Evolutionary conservation across 2,888 invertebrate genomes (phyloP), one percentile per base, ranked within the genome.

Genomic region (Eudasyphora cyanicolor): DNA sequence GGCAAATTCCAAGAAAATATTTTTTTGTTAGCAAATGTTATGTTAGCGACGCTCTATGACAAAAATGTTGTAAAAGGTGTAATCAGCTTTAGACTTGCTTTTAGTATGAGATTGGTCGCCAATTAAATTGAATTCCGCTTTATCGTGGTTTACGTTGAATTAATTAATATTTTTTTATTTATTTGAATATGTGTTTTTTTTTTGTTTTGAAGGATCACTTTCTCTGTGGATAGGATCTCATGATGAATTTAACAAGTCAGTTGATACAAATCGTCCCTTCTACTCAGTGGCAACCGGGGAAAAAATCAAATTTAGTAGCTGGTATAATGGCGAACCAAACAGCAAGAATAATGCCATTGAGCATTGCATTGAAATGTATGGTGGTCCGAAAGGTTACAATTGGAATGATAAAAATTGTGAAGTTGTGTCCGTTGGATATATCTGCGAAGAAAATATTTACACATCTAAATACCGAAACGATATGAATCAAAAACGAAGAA

Each of bases 371-470:
- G 5, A 51, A 7, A 29, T 49, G 4, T 1, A 1, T 38, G 14
- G 35, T 7, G 5, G 24, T 2, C 10, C 10, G 8, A 4, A 8
- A 1, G 3, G 32, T 14, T 42, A 2, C 42, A 32, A 19, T 1
- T 71, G 70, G 70, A 54, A 71, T 54, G 70, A 71, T 71, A 19
- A 19, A 2, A 1, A 8, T 4, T 71, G 70, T 51, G 35, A 51
- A 12, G 8, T n/a, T 0, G 0, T 0, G 2, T 8, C 1, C 6
- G 12, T 27, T 14, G 70, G 70, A 3, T 71, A 12, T 14, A 54
- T 71, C 17, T 71, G 70, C 54, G 70, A 71, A n/a, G 19, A 71
- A 51, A 51, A 71, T n/a, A 19, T 38, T 62, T 32, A 8, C 10
- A 21, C 51, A 10, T 21, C 8, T 21, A 51, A 21, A n/a, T 51